phyloP scores from a whole-genome alignment of 2,888 invertebrate species.

The Aleiodes alternator region DNA sequence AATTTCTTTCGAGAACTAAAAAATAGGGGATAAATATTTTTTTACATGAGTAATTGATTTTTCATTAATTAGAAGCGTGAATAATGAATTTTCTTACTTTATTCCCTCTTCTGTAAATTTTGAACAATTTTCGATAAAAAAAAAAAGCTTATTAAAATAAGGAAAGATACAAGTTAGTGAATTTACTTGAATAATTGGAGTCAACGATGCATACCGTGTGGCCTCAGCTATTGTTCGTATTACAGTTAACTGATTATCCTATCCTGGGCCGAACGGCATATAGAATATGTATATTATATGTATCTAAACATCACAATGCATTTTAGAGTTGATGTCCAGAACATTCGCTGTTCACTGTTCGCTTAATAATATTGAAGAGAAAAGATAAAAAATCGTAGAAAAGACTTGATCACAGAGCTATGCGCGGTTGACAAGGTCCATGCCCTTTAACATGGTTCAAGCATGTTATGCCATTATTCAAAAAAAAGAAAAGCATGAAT shows the following conservation, averaged over 20 bases:
- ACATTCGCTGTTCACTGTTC: background rate
- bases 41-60: too few species aligned
- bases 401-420: too few species aligned
- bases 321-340: background rate
- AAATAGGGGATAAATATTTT: too few species aligned
- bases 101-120: background rate
- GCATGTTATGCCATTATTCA: too few species aligned
- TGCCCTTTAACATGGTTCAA: too few species aligned
- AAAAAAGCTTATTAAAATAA: background rate
- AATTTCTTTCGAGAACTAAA: background rate
- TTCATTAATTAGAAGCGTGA: too few species aligned
- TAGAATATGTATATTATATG: constrained; percentile 24
- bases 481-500: too few species aligned
- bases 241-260: constrained; percentile 68
- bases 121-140: background rate
- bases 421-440: too few species aligned
- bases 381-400: background rate
- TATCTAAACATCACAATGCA: constrained; percentile 3
- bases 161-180: constrained; percentile 61
- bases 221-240: constrained; percentile 70
- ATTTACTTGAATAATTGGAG: constrained; percentile 70
- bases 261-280: constrained; percentile 10
- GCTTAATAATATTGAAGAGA: background rate
- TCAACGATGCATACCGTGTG: constrained; percentile 70
- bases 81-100: background rate